These are phyloP conservation scores for Oscheius myriophilus DNA, from an alignment of 2,888 invertebrate species.

Conservation along the genomic window DNA sequence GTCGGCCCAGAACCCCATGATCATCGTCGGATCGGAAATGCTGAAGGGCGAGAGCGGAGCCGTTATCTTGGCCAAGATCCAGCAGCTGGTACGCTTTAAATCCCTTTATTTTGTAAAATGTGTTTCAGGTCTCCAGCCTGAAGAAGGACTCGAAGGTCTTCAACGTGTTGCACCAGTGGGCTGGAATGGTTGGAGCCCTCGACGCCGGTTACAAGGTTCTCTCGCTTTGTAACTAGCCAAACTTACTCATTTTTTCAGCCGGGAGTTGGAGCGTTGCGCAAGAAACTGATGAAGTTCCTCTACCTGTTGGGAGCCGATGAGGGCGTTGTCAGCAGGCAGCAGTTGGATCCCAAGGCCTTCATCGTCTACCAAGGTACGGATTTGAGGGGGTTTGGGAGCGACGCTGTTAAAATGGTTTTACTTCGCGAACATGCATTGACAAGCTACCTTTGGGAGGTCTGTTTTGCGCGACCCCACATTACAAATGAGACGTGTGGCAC, in stretches of 20 bases:
- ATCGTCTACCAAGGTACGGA: constrained; percentile 87
- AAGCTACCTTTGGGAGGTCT: too few relatives aligned
- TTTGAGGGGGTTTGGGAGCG: constrained; percentile 67
- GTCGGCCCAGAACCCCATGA: constrained; percentile 85
- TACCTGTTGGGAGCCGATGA: constrained; percentile 94
- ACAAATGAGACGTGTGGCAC: too few relatives aligned
- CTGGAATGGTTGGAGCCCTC: constrained; percentile 85
- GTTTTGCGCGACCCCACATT: too few relatives aligned
- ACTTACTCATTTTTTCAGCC: constrained; percentile 17
- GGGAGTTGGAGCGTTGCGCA: constrained; percentile 49
- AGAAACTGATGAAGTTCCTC: constrained; percentile 77
- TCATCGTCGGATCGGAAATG: constrained; percentile 88
- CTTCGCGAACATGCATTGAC: too few relatives aligned
- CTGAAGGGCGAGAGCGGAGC: constrained; percentile 81
- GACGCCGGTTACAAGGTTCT: constrained; percentile 84
- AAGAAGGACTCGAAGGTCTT: constrained; percentile 77
- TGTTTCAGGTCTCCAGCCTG: background rate
- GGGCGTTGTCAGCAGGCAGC: constrained; percentile 80
- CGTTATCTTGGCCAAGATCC: constrained; percentile 75
- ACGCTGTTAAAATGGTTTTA: too few relatives aligned
- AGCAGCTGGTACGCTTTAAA: constrained; percentile 37
- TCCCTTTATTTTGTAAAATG: too few relatives aligned
- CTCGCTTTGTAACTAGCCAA: background rate
- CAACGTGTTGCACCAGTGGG: constrained; percentile 91
- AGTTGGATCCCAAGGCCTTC: constrained; percentile 83